phyloP scores from a whole-genome alignment of 1,140 invertebrate genomes.

The Tetragnatha versicolor region DNA sequence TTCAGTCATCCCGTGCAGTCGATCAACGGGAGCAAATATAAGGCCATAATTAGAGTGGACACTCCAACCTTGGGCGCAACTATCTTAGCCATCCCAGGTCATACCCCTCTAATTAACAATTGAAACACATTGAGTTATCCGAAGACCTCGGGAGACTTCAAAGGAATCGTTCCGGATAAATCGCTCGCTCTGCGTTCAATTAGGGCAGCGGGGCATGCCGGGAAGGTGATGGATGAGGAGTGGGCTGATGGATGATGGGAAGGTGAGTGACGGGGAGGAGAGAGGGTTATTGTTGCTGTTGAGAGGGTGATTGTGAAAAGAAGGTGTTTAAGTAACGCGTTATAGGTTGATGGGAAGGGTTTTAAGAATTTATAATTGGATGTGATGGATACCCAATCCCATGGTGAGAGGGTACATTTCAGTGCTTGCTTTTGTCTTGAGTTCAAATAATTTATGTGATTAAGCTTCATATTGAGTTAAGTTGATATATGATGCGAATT shows the following conservation, averaged over 20 bases:
- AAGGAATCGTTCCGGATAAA: constrained; percentile 11
- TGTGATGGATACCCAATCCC: too few species aligned
- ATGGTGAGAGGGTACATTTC: too few species aligned
- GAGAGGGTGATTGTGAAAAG: not conserved
- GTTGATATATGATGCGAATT: too few species aligned
- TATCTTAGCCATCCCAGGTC: constrained; percentile 1
- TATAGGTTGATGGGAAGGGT: too few species aligned
- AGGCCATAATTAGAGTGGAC: constrained; percentile 17
- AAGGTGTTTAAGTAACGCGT: too few species aligned
- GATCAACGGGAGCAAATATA: constrained; percentile 21
- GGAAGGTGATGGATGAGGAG: not conserved
- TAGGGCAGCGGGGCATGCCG: not conserved
- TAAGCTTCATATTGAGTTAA: too few species aligned
- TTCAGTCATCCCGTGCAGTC: too few species aligned
- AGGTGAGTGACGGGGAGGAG: not conserved
- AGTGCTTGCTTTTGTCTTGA: too few species aligned
- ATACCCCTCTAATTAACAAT: constrained; percentile 32
- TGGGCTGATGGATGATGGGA: not conserved
- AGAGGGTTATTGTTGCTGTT: not conserved
- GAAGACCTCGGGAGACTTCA: constrained; percentile 10
- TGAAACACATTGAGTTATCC: constrained; percentile 29
- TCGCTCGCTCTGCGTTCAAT: constrained; percentile 19
- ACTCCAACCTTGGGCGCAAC: too few species aligned
- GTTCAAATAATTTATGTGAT: too few species aligned
- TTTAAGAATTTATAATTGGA: too few species aligned